Evolutionary conservation across 1,140 invertebrate species (phyloP), one percentile per base, ranked within the genome.

Genomic region (Atta colombica): DNA sequence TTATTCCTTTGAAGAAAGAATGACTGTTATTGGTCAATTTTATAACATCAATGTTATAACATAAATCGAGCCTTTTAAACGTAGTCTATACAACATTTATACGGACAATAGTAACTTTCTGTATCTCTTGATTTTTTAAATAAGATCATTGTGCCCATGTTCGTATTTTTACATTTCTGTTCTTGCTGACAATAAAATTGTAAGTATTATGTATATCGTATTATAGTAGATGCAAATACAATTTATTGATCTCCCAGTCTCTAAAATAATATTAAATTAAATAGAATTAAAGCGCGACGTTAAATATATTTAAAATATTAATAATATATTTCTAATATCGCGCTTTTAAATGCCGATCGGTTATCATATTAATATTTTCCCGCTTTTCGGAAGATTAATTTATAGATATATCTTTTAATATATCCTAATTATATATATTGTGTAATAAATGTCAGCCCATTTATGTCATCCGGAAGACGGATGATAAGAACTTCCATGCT

Each of bases 221-320:
- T 45, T 45, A 45, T 7, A 51, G 5, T 53, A 74, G 7, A 53
- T 51, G 10, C 14, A 31, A 45, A 45, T 68, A 68, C 10, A 45
- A 31, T 72, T 71, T 25, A 53, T 71, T 31, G 8, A 69, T 51
- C 21, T 12, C 25, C 1, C 4, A 3, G 18, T 31, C 35, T 3
- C 31, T 7, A 74, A 35, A n/a, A 74, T 55, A 35, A 31, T 55
- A 10, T 74, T 53, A 53, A 74, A 35, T 74, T 55, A 55, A n/a
- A 74, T n/a, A 0, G 18, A 4, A 18, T 21, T 28, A 28, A 51
- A 71, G 5, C 4, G 5, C 6, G 3, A 31, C 6, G 3, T 31
- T 31, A 31, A 16, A 49, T 53, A 71, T 51, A 28, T 53, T 16
- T 25, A 53, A 72, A 53, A 28, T 18, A 51, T 25, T 55, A 72